Evolutionary conservation across 2,888 invertebrate genomes (phyloP).

Genomic region (Megalurothrips usitatus): DNA sequence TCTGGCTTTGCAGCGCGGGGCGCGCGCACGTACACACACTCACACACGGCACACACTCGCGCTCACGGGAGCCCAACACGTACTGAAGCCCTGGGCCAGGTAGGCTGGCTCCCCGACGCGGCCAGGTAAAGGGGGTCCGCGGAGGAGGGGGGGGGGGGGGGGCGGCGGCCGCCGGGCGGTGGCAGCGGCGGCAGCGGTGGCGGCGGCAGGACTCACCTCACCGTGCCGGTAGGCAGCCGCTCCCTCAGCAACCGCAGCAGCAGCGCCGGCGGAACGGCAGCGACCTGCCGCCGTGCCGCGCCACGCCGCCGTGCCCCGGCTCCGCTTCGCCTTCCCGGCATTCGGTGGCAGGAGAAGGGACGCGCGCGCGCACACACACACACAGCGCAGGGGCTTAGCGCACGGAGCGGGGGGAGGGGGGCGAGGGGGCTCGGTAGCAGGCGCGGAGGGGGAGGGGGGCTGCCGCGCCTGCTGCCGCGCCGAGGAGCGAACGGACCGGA

Average conservation of each 20-base stretch:
- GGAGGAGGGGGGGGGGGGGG: constrained; percentile 26
- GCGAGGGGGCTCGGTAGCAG: too few species aligned
- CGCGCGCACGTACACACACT: not conserved
- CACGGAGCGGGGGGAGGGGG: too few species aligned
- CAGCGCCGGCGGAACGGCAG: constrained; percentile 1
- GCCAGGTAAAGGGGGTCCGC: constrained; percentile 27
- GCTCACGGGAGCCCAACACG: constrained; percentile 9
- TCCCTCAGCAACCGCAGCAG: not conserved
- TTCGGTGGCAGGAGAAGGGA: not conserved
- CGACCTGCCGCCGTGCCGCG: not conserved
- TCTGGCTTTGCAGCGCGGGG: too few species aligned
- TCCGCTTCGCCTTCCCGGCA: not conserved
- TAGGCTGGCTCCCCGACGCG: constrained; percentile 10
- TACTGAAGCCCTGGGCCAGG: constrained; percentile 8
- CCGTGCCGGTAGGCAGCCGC: not conserved
- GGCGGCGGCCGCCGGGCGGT: constrained; percentile 9
- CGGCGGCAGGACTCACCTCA: not conserved
- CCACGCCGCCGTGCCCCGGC: too few species aligned
- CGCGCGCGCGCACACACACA: too few species aligned
- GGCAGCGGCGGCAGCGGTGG: not conserved
- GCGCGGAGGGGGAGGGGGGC: too few species aligned
- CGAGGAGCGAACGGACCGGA: not conserved
- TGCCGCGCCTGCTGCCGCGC: too few species aligned
- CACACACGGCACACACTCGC: not conserved
- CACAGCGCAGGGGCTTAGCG: too few species aligned